Conservation (phyloP, 2,113 vertebrate genomes). For the Lycaon pictus region DNA sequence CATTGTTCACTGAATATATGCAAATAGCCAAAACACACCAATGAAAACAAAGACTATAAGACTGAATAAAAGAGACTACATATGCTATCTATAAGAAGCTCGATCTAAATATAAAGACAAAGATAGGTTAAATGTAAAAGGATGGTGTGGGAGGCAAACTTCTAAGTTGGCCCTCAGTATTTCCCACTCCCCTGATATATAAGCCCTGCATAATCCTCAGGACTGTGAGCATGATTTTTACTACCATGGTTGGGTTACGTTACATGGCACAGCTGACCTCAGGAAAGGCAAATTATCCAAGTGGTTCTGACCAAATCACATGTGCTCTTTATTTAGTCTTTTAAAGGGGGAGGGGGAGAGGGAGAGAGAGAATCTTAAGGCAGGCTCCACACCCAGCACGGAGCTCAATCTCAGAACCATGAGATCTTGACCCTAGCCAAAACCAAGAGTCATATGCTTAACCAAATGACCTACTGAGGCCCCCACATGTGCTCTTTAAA, state of each 20-base stretch:
- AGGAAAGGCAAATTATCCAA: not conserved
- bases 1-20: not conserved
- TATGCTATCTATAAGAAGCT: not conserved
- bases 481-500: not conserved
- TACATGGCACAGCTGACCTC: not conserved
- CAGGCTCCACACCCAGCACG: too few species aligned
- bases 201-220: not conserved
- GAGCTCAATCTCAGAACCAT: too few species aligned
- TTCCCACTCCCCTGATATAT: not conserved
- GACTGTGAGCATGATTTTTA: not conserved
- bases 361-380: too few species aligned
- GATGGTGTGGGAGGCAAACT: not conserved
- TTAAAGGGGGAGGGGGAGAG: not conserved
- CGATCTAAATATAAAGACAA: not conserved
- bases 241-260: not conserved
- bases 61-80: not conserved
- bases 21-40: not conserved
- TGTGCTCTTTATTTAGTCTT: not conserved
- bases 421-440: too few species aligned
- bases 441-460: too few species aligned
- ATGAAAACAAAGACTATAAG: not conserved
- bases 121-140: not conserved
- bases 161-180: not conserved
- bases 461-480: too few species aligned
- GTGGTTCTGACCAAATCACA: not conserved